Base-by-base conservation (phyloP, 92 coral and sea anemone species). In the Epizoanthus ramosus region DNA sequence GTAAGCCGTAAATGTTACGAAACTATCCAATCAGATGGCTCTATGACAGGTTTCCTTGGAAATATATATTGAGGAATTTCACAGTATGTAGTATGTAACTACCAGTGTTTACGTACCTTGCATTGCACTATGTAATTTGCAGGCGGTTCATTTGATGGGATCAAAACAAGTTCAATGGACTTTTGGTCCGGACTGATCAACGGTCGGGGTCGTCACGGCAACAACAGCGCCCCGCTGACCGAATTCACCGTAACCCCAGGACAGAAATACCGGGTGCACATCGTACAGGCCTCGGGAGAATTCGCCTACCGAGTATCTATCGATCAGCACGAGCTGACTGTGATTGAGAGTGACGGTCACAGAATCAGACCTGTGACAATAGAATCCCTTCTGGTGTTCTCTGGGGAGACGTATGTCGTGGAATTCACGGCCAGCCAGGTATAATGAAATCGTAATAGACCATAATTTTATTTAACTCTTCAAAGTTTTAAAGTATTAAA, bases 331-430 rank as follows among this genome's bases (percentile, higher is more conserved):
- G 57, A 84, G 67, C 28, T 91, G 23, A 87, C 87, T 37, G 91
- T 91, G 10, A 70, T 91, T 18, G 94, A 87, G 76, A 72, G 84
- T 53, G 91, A 90, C 81, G 94, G 94, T 1, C 75, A 83, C 57
- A 86, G 85, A 15, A 87, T 87, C 7, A 57, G 80, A 56, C 94
- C 94, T 2, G 76, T 79, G 22, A 66, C 24, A 58, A 64, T 80
- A 2, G 89, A 90, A 33, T 90, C 91, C 12, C 74, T 90, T 16
- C 83, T 87, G 37, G 89, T 73, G 21, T 87, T 71, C 81, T 74
- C 77, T 71, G 94, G 94, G 23, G 94, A 90, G 57, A 65, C 80
- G 4, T 90, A 41, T 53, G 91, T 84, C 21, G 87, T 87, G 3
- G 89, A 87, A 22, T 57, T 87, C 45, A 73, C 85, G 10, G 89